Evolutionary conservation across 2,888 invertebrate species (phyloP).

Genomic region (Acrobasis repandana): DNA sequence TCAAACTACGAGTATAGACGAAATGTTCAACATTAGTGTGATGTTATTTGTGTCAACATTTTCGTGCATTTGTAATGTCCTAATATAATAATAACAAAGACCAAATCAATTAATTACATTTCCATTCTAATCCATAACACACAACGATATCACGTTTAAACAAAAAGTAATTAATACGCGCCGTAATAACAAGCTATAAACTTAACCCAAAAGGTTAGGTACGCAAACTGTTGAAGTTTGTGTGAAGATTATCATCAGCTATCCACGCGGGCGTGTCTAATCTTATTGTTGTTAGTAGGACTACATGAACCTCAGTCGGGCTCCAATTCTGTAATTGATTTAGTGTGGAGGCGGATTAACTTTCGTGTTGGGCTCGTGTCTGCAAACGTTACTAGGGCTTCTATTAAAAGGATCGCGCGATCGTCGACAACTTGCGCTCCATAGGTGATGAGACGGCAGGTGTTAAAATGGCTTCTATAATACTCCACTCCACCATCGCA

Average conservation of each 20-base stretch:
- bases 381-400: conserved; percentile 54
- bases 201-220: conserved; percentile 35
- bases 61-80: too few species aligned
- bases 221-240: conserved; percentile 55
- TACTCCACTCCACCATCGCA: conserved; percentile 37
- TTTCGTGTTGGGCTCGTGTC: conserved; percentile 43
- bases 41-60: too few species aligned
- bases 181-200: conserved; percentile 25
- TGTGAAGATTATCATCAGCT: conserved; percentile 54
- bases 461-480: conserved; percentile 48
- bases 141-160: conserved; percentile 15
- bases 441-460: conserved; percentile 42
- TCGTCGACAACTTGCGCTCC: conserved; percentile 57
- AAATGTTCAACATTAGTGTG: too few species aligned
- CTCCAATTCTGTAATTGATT: conserved; percentile 67
- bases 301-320: conserved; percentile 49
- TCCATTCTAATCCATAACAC: background rate
- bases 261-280: conserved; percentile 61
- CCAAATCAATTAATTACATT: background rate
- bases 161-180: conserved; percentile 15
- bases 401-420: conserved; percentile 72
- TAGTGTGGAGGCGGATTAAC: conserved; percentile 63
- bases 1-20: too few species aligned
- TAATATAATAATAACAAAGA: background rate
- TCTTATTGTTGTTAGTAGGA: conserved; percentile 66